Conservation (phyloP, 2,113 vertebrate species). For the Notiomystis cincta region DNA sequence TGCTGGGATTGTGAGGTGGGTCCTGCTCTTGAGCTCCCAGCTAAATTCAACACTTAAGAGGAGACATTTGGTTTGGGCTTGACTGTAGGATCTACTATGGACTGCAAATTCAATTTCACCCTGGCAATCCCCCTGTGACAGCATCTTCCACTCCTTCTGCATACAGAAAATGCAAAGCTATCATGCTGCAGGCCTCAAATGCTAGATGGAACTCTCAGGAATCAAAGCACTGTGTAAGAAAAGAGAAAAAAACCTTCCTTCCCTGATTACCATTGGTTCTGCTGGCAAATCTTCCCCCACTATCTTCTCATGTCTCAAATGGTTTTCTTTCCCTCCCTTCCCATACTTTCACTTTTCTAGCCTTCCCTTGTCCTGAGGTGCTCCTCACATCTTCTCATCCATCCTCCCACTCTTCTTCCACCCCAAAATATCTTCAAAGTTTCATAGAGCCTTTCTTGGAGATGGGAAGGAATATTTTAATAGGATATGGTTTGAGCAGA, state of each 20-base stretch:
- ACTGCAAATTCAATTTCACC: neutral
- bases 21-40: neutral
- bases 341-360: neutral
- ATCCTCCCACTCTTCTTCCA: neutral
- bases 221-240: neutral
- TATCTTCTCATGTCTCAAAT: neutral
- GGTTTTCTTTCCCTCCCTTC: neutral
- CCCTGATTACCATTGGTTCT: neutral
- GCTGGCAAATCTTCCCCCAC: neutral
- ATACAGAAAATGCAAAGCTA: neutral
- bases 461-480: neutral
- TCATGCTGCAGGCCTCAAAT: neutral
- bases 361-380: neutral
- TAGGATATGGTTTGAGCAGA: neutral
- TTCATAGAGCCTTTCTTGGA: neutral
- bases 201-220: neutral
- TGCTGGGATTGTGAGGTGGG: neutral
- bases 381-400: neutral
- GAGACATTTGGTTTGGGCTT: neutral
- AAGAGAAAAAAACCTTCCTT: neutral
- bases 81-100: neutral
- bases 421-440: neutral
- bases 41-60: neutral
- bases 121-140: neutral
- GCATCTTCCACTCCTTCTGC: neutral